Evolutionary conservation across 2,888 invertebrate species (phyloP).

Genomic region (Invenusta paracnida): DNA sequence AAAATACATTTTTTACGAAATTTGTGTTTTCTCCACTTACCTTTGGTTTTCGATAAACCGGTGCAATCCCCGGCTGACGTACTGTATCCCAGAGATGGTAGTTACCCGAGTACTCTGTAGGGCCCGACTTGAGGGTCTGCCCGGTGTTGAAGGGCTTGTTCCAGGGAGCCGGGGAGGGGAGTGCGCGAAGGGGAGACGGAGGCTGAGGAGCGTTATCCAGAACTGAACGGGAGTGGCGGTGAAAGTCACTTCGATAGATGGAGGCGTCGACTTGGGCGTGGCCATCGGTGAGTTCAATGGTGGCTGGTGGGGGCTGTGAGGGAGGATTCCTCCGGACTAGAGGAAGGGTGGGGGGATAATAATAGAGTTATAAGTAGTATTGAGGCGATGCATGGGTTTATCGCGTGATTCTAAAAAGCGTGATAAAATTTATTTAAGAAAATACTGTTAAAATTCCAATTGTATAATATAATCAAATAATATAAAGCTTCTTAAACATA

Average conservation of each 20-base stretch:
- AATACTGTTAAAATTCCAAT: no score
- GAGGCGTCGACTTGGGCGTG: background rate
- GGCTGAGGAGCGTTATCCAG: background rate
- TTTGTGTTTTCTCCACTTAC: no score
- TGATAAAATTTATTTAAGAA: no score
- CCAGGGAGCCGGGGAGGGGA: background rate
- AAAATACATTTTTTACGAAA: no score
- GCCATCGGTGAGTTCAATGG: background rate
- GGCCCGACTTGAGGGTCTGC: background rate
- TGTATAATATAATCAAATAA: no score
- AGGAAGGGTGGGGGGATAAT: no score
- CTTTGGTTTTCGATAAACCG: background rate
- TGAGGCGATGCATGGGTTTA: no score
- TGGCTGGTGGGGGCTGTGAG: background rate
- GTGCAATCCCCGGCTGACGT: background rate
- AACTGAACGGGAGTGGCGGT: background rate
- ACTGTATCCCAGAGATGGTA: background rate
- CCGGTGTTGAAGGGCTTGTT: background rate
- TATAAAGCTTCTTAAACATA: no score
- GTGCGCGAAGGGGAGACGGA: background rate
- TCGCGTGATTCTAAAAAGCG: no score
- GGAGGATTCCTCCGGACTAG: background rate
- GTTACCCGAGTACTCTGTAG: background rate
- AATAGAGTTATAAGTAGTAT: no score
- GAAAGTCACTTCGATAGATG: background rate